Percentiles rank a stretch among this genome's conserved stretches.
Evolutionary conservation across 2,888 invertebrate species (phyloP).

Genomic region (Polydrusus cervinus): DNA sequence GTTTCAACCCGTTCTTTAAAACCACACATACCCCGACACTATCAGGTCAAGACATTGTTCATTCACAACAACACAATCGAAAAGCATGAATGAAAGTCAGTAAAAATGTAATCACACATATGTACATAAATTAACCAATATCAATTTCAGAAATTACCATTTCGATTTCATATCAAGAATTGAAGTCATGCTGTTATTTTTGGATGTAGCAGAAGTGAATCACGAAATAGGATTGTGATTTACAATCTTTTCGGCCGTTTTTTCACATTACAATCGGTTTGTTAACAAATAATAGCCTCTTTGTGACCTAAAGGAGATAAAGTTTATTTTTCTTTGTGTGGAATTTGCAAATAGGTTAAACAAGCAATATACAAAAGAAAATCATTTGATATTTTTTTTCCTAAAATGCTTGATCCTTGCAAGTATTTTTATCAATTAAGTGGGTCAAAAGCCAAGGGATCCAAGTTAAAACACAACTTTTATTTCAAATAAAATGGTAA

Average conservation of each 20-base stretch:
- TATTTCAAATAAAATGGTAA: too few relatives aligned
- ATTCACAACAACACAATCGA: slow-evolving; percentile 41
- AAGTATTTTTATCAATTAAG: too few relatives aligned
- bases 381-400: too few relatives aligned
- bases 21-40: background rate
- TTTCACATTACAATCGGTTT: slow-evolving; percentile 16
- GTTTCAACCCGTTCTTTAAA: background rate
- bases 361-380: slow-evolving; percentile 1
- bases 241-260: background rate
- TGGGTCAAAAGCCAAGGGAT: too few relatives aligned
- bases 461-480: too few relatives aligned
- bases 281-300: background rate
- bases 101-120: slow-evolving; percentile 36
- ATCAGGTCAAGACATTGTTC: slow-evolving; percentile 25
- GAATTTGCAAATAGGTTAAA: background rate
- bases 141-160: slow-evolving; percentile 33
- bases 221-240: slow-evolving; percentile 43
- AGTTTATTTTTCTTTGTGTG: slow-evolving; percentile 11
- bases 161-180: slow-evolving; percentile 26
- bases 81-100: slow-evolving; percentile 48
- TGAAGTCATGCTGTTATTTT: slow-evolving; percentile 49
- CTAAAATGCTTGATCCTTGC: too few relatives aligned
- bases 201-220: slow-evolving; percentile 40
- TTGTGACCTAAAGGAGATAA: slow-evolving; percentile 25
- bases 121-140: slow-evolving; percentile 45